These are phyloP conservation scores for Paragorgia papillata DNA, from an alignment of 92 coral and sea anemone genomes.

Conservation along the genomic window DNA sequence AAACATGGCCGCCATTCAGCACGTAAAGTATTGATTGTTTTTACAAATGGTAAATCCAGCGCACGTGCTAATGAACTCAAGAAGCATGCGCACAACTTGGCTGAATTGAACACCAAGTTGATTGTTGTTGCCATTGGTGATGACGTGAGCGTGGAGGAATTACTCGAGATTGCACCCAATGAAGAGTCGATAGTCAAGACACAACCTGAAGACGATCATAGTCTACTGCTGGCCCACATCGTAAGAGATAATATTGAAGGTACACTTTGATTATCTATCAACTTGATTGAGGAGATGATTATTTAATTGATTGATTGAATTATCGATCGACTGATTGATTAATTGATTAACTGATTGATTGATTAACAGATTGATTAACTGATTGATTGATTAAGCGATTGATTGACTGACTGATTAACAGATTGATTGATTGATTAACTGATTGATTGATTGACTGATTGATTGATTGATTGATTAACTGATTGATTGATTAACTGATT, in stretches of 20 bases:
- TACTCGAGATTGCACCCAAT: conserved; percentile 1
- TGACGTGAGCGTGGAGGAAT: conserved; percentile 34
- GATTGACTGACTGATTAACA: too few species aligned
- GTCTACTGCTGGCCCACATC: conserved; percentile 12
- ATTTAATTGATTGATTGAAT: too few species aligned
- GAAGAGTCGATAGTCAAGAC: conserved; percentile 17
- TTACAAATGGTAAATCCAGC: conserved; percentile 38
- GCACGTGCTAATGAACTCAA: conserved; percentile 37
- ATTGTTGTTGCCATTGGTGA: conserved; percentile 44
- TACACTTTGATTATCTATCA: background rate
- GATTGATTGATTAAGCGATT: too few species aligned
- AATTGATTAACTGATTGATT: too few species aligned
- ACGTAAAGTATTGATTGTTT: conserved; percentile 32
- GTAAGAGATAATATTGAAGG: conserved; percentile 36
- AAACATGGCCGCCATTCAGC: conserved; percentile 39
- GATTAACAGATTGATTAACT: too few species aligned
- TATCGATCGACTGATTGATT: too few species aligned
- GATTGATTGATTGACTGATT: too few species aligned
- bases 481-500: too few species aligned
- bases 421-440: too few species aligned
- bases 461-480: too few species aligned
- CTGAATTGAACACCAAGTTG: conserved; percentile 22
- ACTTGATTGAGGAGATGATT: too few species aligned
- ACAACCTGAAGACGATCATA: conserved; percentile 35
- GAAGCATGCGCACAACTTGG: conserved; percentile 26